Evolutionary conservation across 2,797 vertebrate genomes (phyloP).

Genomic region (Lutjanus argentimaculatus): DNA sequence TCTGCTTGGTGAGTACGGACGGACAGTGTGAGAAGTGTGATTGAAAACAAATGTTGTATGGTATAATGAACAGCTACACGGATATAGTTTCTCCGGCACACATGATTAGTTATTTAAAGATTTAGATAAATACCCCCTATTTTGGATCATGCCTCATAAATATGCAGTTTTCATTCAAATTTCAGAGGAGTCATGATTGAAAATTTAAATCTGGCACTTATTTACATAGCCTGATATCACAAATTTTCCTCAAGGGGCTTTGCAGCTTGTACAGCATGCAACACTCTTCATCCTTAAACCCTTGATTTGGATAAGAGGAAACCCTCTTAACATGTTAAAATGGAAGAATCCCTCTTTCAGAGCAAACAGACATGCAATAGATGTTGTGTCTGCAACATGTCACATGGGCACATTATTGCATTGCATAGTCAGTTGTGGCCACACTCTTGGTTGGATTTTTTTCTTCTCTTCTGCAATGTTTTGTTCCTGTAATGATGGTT

Average conservation of each 20-base stretch:
- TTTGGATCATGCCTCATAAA: neutral
- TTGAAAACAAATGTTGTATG: slow-evolving; percentile 8
- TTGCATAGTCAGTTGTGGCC: neutral
- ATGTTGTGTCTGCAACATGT: no score
- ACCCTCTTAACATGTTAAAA: neutral
- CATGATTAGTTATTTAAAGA: neutral
- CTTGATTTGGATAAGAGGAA: neutral
- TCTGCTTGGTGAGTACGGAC: slow-evolving; percentile 95
- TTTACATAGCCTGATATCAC: neutral
- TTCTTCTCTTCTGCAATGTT: no score
- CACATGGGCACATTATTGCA: neutral
- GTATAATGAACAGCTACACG: neutral
- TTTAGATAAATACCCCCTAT: neutral
- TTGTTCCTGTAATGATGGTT: neutral
- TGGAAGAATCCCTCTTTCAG: neutral
- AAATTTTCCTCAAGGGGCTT: neutral
- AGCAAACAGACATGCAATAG: neutral
- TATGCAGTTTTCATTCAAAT: neutral
- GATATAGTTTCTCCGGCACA: neutral
- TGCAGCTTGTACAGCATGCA: neutral
- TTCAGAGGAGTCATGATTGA: neutral
- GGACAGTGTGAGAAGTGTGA: slow-evolving; percentile 7
- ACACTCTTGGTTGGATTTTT: no score
- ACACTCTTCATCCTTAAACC: neutral
- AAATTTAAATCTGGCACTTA: neutral